Evolutionary conservation across 2,888 invertebrate species (phyloP).

Genomic region (Lithophane leautieri): DNA sequence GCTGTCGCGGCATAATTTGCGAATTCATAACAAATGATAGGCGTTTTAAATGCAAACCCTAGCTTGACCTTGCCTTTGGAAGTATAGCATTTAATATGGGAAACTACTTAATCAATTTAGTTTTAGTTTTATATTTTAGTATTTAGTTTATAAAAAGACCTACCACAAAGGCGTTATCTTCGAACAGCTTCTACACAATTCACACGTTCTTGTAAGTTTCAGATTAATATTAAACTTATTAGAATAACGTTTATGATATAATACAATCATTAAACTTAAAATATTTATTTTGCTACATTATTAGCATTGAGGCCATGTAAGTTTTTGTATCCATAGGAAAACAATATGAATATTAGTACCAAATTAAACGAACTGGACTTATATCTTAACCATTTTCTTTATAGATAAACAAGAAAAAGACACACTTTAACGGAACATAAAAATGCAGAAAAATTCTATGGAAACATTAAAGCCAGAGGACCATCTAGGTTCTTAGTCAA

Average conservation of each 20-base stretch:
- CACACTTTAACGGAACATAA: slow-evolving; percentile 68
- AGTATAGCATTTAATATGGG: not conserved
- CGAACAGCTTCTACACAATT: too few species aligned
- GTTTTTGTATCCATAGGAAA: not conserved
- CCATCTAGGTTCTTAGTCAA: slow-evolving; percentile 46
- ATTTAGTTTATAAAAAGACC: not conserved
- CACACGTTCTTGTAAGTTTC: not conserved
- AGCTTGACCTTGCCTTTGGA: slow-evolving; percentile 71
- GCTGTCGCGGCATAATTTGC: slow-evolving; percentile 78
- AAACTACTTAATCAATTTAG: not conserved
- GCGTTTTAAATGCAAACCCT: too few species aligned
- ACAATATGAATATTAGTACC: too few species aligned
- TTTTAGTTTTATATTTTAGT: not conserved
- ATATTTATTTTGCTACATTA: not conserved
- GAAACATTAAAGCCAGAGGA: slow-evolving; percentile 34
- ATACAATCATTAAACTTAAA: too few species aligned
- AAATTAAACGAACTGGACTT: not conserved
- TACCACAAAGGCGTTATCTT: not conserved
- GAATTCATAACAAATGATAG: slow-evolving; percentile 74
- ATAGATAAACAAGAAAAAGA: slow-evolving; percentile 41
- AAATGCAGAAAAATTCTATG: slow-evolving; percentile 34
- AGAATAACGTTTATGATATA: not conserved
- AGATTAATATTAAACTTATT: not conserved
- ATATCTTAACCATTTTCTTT: slow-evolving; percentile 36
- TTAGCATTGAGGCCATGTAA: not conserved